These are phyloP conservation scores for Atta texana DNA, from an alignment of 1,140 invertebrate species.

Conservation along the genomic window DNA sequence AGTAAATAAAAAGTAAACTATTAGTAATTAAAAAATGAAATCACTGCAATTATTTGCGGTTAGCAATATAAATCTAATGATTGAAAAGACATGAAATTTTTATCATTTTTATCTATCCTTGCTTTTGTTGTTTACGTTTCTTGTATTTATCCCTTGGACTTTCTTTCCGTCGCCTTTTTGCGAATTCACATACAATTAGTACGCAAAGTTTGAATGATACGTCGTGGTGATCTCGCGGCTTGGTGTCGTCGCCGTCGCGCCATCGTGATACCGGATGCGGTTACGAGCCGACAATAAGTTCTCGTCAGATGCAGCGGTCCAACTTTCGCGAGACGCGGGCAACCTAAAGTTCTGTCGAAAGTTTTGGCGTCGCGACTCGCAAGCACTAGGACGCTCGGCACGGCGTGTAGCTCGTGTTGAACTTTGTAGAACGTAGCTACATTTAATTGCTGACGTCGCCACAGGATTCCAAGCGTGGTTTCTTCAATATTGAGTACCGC, in stretches of 20 bases:
- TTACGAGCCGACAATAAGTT: constrained; percentile 70
- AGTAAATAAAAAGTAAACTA: background rate
- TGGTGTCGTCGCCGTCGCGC: constrained; percentile 35
- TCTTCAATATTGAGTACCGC: constrained; percentile 33
- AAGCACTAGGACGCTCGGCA: constrained; percentile 38
- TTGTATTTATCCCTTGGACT: constrained; percentile 4
- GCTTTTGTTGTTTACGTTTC: background rate
- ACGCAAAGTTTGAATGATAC: constrained; percentile 25
- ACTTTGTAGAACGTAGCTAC: constrained; percentile 53
- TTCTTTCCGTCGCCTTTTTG: background rate
- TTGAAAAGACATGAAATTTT: background rate
- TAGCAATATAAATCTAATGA: background rate
- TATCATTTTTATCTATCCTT: background rate
- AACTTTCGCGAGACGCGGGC: constrained; percentile 63
- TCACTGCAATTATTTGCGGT: too few relatives aligned
- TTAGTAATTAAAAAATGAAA: background rate
- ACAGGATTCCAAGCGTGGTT: constrained; percentile 45
- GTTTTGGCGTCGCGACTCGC: constrained; percentile 62
- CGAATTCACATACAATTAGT: constrained; percentile 36
- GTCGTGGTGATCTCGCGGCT: constrained; percentile 45
- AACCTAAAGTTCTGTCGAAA: constrained; percentile 47
- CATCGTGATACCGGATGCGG: constrained; percentile 62
- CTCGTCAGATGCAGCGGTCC: constrained; percentile 67
- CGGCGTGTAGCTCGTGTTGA: constrained; percentile 53
- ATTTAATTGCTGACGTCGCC: constrained; percentile 61